Evolutionary conservation across 2,888 invertebrate genomes (phyloP), one percentile per base, ranked within the genome.

Genomic region (Drosophila mayaguana): DNA sequence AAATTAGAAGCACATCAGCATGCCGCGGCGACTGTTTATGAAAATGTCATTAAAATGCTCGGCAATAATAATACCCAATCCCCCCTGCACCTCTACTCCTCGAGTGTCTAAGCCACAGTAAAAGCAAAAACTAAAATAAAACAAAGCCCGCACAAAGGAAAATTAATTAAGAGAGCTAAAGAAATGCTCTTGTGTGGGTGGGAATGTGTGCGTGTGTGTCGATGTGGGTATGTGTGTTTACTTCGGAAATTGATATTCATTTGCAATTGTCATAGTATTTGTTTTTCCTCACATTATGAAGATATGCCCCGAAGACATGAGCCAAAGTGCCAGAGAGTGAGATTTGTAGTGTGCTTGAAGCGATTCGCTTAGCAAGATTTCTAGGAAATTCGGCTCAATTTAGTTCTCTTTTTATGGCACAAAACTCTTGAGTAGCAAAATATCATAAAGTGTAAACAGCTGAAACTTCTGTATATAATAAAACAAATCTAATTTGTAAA

Each of bases 1-100:
- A 74, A 76, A 84, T 83, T 75, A 80, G 77, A 78, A 61, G 55
- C 79, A 79, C 72, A 81, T 83, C 72, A 71, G 55, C 57, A 62
- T 61, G 63, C 71, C 57, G 66, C 63, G 63, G 54, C 63, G 66
- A 61, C 73, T 84, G 77, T 80, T 84, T 84, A 86, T 85, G 81
- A 86, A 85, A 86, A 75, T 79, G 82, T 68, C 83, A 85, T 85
- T 86, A 85, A 86, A 85, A 83, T 82, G 55, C 69, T 75, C 67
- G 64, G 54, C 54, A 68, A 55, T 63, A 74, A 75, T 74, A 80
- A 74, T 65, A 57, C 48, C 20, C 51, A 20, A 16, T 51, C 60
- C 63, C 63, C 14, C 20, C 20, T 40, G 3, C 16, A 2, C n/a
- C 16, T 7, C 3, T 20, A 12, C 43, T 18, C 22, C 12, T 14